Evolutionary conservation across 2,113 vertebrate species (phyloP).

Genomic region (Perca fluviatilis): DNA sequence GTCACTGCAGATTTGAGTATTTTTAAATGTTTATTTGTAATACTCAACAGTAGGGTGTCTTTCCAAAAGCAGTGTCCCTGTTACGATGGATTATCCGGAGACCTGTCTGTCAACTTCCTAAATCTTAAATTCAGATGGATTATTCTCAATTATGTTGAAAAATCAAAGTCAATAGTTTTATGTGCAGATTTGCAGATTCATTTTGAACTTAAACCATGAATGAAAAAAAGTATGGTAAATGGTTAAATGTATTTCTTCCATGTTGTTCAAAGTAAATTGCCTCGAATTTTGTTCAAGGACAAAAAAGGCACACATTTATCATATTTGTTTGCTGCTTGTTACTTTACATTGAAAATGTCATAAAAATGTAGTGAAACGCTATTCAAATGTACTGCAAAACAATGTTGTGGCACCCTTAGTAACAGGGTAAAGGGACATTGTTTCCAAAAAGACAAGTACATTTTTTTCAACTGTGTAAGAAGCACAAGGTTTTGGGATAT

Average conservation of each 20-base stretch:
- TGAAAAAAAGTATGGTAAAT: background rate
- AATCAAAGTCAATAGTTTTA: background rate
- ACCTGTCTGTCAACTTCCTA: background rate
- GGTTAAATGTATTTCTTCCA: too few species aligned
- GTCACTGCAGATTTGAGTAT: background rate
- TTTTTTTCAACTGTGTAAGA: too few species aligned
- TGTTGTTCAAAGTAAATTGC: background rate
- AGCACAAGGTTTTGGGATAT: background rate
- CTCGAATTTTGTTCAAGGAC: background rate
- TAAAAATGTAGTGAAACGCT: background rate
- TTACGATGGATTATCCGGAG: background rate
- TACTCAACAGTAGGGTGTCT: background rate
- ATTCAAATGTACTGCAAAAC: background rate
- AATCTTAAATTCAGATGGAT: background rate
- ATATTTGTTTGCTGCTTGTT: background rate
- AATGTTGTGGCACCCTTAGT: background rate
- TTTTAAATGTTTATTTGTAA: background rate
- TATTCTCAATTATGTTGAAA: background rate
- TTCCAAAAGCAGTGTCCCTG: conserved; percentile 6
- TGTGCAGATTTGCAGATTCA: background rate
- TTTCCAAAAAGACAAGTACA: background rate
- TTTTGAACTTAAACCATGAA: background rate
- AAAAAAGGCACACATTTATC: background rate
- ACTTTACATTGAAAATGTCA: background rate
- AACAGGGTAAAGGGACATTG: background rate